phyloP scores from a whole-genome alignment of 2,888 invertebrate species.

The Microplitis deprimator region DNA sequence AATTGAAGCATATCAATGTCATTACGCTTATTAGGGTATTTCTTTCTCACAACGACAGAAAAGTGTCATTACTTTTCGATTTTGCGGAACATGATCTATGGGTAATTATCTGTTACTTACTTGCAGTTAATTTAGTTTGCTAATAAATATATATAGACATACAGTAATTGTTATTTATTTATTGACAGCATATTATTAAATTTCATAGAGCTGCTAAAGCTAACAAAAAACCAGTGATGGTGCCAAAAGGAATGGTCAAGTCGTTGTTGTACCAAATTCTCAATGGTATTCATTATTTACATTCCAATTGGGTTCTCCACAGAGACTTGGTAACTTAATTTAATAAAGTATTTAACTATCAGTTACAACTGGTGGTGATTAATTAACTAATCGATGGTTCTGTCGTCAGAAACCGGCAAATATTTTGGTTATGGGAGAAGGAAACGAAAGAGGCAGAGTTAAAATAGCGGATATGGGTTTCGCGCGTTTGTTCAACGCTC shows the following conservation, averaged over 20 bases:
- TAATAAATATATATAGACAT: conserved; percentile 30
- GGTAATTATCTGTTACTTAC: conserved; percentile 72
- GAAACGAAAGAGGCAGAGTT: conserved; percentile 94
- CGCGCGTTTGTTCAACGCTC: conserved; percentile 97
- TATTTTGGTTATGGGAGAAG: conserved; percentile 99
- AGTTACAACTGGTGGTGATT: not conserved
- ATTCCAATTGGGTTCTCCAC: conserved; percentile 99
- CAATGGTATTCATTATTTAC: conserved; percentile 98
- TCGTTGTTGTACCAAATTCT: conserved; percentile 97
- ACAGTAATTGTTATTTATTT: conserved; percentile 49
- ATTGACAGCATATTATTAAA: conserved; percentile 91
- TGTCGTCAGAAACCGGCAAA: conserved; percentile 92
- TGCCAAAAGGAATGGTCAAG: conserved; percentile 98
- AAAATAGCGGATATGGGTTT: conserved; percentile 99
- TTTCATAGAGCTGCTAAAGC: conserved; percentile 98
- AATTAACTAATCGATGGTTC: not conserved
- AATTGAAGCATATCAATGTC: conserved; percentile 96
- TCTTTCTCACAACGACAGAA: conserved; percentile 94
- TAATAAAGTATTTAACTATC: not conserved
- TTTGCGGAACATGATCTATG: conserved; percentile 99
- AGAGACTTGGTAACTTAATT: conserved; percentile 84
- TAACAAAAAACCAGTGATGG: conserved; percentile 95
- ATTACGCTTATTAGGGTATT: conserved; percentile 97
- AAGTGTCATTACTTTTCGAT: conserved; percentile 97
- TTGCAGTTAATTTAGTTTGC: conserved; percentile 10